phyloP scores from a whole-genome alignment of 2,888 invertebrate species.

The Polyploca ridens region DNA sequence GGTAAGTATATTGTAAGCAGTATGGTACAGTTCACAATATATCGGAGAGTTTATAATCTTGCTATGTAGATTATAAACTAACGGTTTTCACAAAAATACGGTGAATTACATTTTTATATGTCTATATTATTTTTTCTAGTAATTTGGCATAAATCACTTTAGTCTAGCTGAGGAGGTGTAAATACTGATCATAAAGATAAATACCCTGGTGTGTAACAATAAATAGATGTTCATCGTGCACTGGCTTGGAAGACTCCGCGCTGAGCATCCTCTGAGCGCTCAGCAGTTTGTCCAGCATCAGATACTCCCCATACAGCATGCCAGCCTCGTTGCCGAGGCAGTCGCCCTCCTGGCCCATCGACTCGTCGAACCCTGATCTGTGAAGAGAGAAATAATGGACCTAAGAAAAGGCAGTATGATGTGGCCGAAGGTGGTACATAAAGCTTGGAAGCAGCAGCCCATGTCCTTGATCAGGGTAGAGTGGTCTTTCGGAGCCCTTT shows the following conservation, averaged over 20 bases:
- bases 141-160: too few species aligned
- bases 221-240: slow-evolving; percentile 98
- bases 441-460: not conserved
- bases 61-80: too few species aligned
- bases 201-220: slow-evolving; percentile 98
- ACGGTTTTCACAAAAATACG: too few species aligned
- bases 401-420: not conserved
- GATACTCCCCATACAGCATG: slow-evolving; percentile 95
- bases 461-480: too few species aligned
- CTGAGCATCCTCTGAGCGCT: slow-evolving; percentile 93
- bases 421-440: not conserved
- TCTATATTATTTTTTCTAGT: too few species aligned
- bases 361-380: slow-evolving; percentile 68
- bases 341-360: slow-evolving; percentile 74
- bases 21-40: too few species aligned
- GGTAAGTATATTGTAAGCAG: too few species aligned
- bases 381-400: not conserved
- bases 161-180: too few species aligned
- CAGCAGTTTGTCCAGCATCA: slow-evolving; percentile 95
- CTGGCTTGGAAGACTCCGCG: slow-evolving; percentile 87
- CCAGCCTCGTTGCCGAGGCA: slow-evolving; percentile 89
- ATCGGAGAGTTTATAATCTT: too few species aligned
- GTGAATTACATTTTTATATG: too few species aligned
- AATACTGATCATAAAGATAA: too few species aligned
- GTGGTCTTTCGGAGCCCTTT: too few species aligned